Base-by-base conservation (phyloP, 2,113 vertebrate genomes). In the Gymnarchus niloticus region DNA sequence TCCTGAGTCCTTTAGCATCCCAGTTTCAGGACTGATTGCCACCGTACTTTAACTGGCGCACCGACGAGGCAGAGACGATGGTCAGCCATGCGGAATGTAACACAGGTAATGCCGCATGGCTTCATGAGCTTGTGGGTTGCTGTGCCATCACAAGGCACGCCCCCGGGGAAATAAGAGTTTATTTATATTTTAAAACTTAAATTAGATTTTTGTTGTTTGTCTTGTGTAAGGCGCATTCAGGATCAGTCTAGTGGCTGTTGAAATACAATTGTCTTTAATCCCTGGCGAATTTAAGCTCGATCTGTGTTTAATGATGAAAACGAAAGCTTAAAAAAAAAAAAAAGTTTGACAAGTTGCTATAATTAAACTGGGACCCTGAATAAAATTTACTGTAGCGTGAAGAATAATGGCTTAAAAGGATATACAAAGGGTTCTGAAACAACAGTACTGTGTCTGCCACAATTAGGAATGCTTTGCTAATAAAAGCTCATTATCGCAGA, bases 221-320 rank as follows among this genome's bases (percentile, higher is more conserved):
- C 57, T 84, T 81, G 23, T 33, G 86, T 83, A 87, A 83, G 78
- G 73, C 59, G 33, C 54, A 83, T 46, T 80, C n/a, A 25, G 59
- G 85, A 87, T 85, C 59, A 12, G 37, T 83, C 19, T 33, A 48
- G 80, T 41, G 85, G 83, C 57, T 23, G 56, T 77, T 25, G 61
- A 76, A 21, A 12, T n/a, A 81, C 83, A 88, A 84, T 85, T 82
- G 73, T 82, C 52, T 83, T 37, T 57, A 88, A 86, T 90, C 85
- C 88, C 56, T 41, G 23, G 80, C 80, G 56, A 89, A 85, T 89
- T 54, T 87, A 89, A 57, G 76, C 28, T 85, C 56, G 88, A 83
- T 56, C 90, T 87, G 77, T 94, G 86, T 93, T 93, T 94, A 94
- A 94, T 92, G 92, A 92, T 92, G n/a, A 92, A 93, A 93, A 91